These are phyloP conservation scores for Eupithecia vulgata DNA, from an alignment of 2,888 invertebrate genomes.

Conservation along the genomic window DNA sequence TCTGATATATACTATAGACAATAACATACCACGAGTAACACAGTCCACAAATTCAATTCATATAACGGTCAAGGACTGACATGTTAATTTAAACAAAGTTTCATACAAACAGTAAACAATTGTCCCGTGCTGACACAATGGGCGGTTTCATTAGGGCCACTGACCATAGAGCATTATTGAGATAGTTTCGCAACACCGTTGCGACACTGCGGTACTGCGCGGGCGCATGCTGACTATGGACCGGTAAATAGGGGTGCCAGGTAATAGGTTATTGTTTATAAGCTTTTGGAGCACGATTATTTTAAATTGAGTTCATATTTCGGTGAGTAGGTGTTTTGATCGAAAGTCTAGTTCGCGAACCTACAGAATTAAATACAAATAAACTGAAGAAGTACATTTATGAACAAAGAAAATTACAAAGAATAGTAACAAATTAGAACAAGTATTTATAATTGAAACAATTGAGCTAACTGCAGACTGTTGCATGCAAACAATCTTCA, in stretches of 20 bases:
- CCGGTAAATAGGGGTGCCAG: conserved; percentile 38
- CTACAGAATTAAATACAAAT: background rate
- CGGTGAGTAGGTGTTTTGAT: conserved; percentile 2
- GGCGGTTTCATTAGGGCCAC: conserved; percentile 57
- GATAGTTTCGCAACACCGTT: conserved; percentile 62
- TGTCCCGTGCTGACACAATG: conserved; percentile 53
- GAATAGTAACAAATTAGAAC: no score
- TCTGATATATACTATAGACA: background rate
- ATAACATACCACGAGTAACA: background rate
- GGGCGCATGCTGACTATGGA: conserved; percentile 49
- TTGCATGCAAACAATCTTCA: no score
- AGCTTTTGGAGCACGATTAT: conserved; percentile 14
- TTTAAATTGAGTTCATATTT: conserved; percentile 17
- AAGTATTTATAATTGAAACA: no score
- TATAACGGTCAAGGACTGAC: conserved; percentile 31
- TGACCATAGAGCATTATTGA: conserved; percentile 62
- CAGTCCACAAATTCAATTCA: conserved; percentile 19
- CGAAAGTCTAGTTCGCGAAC: background rate
- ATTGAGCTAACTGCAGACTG: no score
- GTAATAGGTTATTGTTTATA: conserved; percentile 29
- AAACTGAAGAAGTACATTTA: no score
- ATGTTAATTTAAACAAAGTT: conserved; percentile 33
- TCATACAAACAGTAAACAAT: conserved; percentile 34
- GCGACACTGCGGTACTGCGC: conserved; percentile 50
- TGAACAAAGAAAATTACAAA: no score